These are phyloP conservation scores for Lipotes vexillifer DNA, from an alignment of 2,113 vertebrate species.

Conservation along the genomic window DNA sequence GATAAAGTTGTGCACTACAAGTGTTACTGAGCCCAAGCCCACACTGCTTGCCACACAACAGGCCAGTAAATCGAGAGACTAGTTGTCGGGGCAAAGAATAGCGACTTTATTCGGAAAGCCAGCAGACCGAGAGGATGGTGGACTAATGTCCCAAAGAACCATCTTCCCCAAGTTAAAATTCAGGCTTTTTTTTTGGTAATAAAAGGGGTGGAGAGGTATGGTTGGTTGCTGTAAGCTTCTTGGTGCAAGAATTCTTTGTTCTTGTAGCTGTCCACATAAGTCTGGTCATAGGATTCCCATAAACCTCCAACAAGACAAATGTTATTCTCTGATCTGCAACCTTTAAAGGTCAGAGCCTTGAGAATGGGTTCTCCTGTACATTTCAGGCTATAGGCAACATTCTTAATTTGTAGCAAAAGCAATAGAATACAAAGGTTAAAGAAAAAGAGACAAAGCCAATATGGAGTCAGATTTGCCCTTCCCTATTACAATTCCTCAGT, in stretches of 20 bases:
- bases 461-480: background rate
- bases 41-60: background rate
- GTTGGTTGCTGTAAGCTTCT: background rate
- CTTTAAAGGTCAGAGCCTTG: background rate
- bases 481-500: background rate
- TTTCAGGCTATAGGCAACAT: background rate
- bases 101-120: background rate
- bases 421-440: background rate
- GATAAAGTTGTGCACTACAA: background rate
- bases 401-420: background rate
- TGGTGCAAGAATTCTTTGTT: background rate
- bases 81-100: background rate
- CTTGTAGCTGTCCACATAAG: background rate
- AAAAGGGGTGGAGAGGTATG: background rate
- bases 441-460: background rate
- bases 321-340: background rate
- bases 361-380: background rate
- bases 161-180: background rate
- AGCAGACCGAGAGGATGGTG: background rate
- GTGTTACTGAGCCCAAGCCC: background rate
- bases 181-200: background rate
- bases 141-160: background rate
- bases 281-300: background rate
- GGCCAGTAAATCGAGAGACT: background rate
- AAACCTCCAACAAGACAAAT: background rate